Conservation (phyloP, 2,797 vertebrate genomes). For the Liasis olivaceus region DNA sequence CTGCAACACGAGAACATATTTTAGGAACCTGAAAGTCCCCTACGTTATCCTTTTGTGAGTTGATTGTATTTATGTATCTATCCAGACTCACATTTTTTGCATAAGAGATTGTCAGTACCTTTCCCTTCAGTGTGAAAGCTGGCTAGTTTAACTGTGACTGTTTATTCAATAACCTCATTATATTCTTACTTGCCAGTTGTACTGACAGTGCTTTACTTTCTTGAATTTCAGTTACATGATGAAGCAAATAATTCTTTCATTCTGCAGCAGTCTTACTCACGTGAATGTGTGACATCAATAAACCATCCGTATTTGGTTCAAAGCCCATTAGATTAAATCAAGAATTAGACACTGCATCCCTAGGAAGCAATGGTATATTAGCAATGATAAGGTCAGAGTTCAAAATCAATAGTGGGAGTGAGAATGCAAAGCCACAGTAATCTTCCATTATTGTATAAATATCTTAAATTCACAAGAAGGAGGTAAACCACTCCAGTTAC, state of each 20-base stretch:
- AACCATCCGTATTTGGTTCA: neutral
- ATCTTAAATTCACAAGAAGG: neutral
- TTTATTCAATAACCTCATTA: neutral
- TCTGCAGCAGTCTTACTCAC: neutral
- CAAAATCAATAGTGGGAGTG: neutral
- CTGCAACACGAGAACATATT: neutral
- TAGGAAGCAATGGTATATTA: neutral
- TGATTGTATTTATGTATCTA: neutral
- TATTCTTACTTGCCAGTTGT: neutral
- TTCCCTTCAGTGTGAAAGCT: neutral
- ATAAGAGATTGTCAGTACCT: neutral
- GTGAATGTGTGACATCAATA: neutral
- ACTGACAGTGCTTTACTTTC: neutral
- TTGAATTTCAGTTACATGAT: neutral
- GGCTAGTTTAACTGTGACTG: neutral
- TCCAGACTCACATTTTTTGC: neutral
- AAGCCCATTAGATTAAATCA: neutral
- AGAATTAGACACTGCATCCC: neutral
- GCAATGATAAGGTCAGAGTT: neutral
- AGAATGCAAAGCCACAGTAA: neutral
- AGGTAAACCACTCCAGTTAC: neutral
- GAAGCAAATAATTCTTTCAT: neutral
- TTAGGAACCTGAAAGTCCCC: neutral
- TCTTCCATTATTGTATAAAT: neutral
- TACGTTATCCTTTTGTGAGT: neutral